phyloP scores from a whole-genome alignment of 1,140 invertebrate species.

The Trichoplusia ni region DNA sequence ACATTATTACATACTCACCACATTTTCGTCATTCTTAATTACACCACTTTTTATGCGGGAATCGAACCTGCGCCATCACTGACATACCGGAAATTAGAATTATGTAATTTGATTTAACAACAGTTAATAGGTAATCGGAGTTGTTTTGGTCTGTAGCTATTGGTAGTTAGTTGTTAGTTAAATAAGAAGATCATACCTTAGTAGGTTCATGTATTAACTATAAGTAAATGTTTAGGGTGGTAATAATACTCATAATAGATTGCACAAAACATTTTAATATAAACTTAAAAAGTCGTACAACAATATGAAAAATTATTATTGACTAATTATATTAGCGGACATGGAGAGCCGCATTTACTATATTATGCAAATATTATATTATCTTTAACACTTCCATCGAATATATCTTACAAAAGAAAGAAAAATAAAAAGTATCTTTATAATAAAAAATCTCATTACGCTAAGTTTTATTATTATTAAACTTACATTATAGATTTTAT shows the following conservation, averaged over 20 bases:
- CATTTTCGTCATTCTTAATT: too few species aligned
- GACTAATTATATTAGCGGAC: conserved; percentile 86
- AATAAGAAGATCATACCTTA: too few species aligned
- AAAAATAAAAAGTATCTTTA: conserved; percentile 79
- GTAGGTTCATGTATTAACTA: not conserved
- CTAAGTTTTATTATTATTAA: conserved; percentile 78
- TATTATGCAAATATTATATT: conserved; percentile 82
- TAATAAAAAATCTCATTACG: conserved; percentile 81
- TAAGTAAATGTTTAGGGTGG: not conserved
- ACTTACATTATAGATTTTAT: conserved; percentile 80
- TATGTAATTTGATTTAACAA: too few species aligned
- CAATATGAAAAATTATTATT: conserved; percentile 90
- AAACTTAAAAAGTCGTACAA: conserved; percentile 92
- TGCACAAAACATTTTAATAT: conserved; percentile 91
- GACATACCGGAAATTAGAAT: too few species aligned
- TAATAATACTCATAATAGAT: conserved; percentile 62
- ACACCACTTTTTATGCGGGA: too few species aligned
- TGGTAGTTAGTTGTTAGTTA: too few species aligned
- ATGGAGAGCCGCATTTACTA: conserved; percentile 86
- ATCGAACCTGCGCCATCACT: too few species aligned
- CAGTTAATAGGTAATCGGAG: too few species aligned
- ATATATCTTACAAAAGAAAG: conserved; percentile 81
- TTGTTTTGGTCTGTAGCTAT: too few species aligned
- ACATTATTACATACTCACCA: too few species aligned
- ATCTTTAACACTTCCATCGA: conserved; percentile 81